Conservation (phyloP, 1,140 invertebrate species). For the Drosophila tristis region DNA sequence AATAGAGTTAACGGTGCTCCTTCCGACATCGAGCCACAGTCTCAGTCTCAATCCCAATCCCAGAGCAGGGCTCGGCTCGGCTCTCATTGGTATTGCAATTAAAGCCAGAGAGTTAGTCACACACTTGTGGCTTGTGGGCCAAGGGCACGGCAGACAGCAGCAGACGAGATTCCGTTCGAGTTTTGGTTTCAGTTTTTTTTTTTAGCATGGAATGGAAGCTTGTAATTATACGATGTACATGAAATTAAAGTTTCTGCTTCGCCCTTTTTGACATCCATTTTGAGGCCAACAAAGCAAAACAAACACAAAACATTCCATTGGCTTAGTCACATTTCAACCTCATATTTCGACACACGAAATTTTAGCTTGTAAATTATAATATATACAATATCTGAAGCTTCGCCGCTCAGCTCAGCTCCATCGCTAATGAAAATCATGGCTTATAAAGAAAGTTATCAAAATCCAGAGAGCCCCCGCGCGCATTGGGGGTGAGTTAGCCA, state of each 20-base stretch:
- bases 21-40: no score
- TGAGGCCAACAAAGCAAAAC: slow-evolving; percentile 28
- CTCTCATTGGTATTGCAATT: slow-evolving; percentile 43
- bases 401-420: slow-evolving; percentile 6
- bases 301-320: slow-evolving; percentile 47
- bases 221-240: slow-evolving; percentile 50
- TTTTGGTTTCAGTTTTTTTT: slow-evolving; percentile 42
- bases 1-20: slow-evolving; percentile 56
- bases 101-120: slow-evolving; percentile 66
- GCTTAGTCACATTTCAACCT: slow-evolving; percentile 59
- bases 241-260: slow-evolving; percentile 35
- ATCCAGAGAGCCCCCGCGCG: slow-evolving; percentile 1
- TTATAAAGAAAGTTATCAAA: slow-evolving; percentile 67
- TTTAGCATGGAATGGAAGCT: slow-evolving; percentile 17
- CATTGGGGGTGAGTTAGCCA: no score
- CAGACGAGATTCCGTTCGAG: slow-evolving; percentile 26
- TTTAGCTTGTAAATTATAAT: slow-evolving; percentile 39
- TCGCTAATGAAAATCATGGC: slow-evolving; percentile 46
- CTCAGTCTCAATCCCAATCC: no score
- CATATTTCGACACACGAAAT: slow-evolving; percentile 34
- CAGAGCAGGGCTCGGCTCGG: slow-evolving; percentile 13
- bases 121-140: slow-evolving; percentile 65
- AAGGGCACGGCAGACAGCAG: slow-evolving; percentile 56
- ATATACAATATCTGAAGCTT: slow-evolving; percentile 66
- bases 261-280: slow-evolving; percentile 32